Evolutionary conservation across 2,888 invertebrate genomes (phyloP).

Genomic region (Conomelus anceps): DNA sequence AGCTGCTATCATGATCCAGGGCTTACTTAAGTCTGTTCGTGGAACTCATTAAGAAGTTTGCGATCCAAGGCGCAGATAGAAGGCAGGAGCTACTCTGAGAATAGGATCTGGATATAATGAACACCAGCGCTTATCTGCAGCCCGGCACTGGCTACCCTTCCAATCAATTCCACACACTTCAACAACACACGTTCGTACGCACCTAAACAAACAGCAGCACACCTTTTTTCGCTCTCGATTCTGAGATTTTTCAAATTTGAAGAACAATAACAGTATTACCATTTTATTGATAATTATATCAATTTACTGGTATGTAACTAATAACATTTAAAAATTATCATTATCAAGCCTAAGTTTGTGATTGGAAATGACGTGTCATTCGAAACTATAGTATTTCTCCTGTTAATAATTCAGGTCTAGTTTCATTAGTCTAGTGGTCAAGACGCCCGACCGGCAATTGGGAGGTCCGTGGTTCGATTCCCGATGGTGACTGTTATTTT

Average conservation of each 20-base stretch:
- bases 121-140: constrained; percentile 23
- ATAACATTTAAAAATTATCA: too few species aligned
- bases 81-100: constrained; percentile 22
- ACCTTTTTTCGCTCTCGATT: not conserved
- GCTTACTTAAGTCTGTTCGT: constrained; percentile 26
- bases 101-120: constrained; percentile 34
- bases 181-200: not conserved
- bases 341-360: too few species aligned
- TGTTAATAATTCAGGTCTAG: too few species aligned
- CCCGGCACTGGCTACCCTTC: constrained; percentile 9
- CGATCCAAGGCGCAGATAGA: constrained; percentile 31
- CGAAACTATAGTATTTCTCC: too few species aligned
- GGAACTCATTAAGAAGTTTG: constrained; percentile 35
- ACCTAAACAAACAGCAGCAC: not conserved
- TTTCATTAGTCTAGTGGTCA: too few species aligned
- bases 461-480: too few species aligned
- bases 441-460: too few species aligned
- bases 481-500: too few species aligned
- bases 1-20: constrained; percentile 28
- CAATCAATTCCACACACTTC: not conserved
- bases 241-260: not conserved
- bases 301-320: too few species aligned
- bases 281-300: too few species aligned
- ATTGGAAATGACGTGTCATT: too few species aligned
- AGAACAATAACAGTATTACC: too few species aligned